Conservation (phyloP, 1,140 invertebrate genomes). For the Cydia amplana region DNA sequence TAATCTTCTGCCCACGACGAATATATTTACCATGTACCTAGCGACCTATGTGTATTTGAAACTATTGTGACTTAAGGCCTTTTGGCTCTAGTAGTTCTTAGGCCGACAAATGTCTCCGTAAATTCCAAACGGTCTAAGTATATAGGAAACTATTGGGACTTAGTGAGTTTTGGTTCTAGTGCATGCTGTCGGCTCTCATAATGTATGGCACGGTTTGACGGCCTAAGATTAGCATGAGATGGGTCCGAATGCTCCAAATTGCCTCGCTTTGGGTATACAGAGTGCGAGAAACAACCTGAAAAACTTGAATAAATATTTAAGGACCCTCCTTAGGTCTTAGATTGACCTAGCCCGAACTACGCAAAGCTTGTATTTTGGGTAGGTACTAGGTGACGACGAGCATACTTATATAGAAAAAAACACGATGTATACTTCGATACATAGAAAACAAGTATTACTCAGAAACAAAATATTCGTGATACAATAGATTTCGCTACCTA, state of each 20-base stretch:
- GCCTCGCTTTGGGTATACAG: not conserved
- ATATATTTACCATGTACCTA: not conserved
- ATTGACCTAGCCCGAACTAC: too few relatives aligned
- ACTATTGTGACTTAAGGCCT: not conserved
- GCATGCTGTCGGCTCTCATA: slow-evolving; percentile 12
- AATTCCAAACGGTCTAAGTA: not conserved
- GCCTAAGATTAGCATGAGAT: slow-evolving; percentile 23
- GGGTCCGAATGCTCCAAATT: slow-evolving; percentile 17
- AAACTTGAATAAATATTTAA: too few relatives aligned
- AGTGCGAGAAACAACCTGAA: too few relatives aligned
- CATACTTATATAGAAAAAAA: too few relatives aligned
- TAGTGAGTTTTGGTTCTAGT: not conserved
- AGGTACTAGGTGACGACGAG: too few relatives aligned
- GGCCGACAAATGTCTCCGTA: not conserved
- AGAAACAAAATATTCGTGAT: too few relatives aligned
- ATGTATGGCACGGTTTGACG: slow-evolving; percentile 31
- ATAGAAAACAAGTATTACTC: too few relatives aligned
- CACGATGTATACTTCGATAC: too few relatives aligned
- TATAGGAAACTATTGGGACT: not conserved
- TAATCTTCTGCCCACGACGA: slow-evolving; percentile 10
- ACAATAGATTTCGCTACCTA: too few relatives aligned
- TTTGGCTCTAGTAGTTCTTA: not conserved
- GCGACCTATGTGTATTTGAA: not conserved
- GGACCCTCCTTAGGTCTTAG: too few relatives aligned
- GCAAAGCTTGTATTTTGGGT: too few relatives aligned